A percentile compares a stretch with the other conserved stretches of the same genome.
phyloP scores from a whole-genome alignment of 2,888 invertebrate species.

The Tromatobia lineatoria region DNA sequence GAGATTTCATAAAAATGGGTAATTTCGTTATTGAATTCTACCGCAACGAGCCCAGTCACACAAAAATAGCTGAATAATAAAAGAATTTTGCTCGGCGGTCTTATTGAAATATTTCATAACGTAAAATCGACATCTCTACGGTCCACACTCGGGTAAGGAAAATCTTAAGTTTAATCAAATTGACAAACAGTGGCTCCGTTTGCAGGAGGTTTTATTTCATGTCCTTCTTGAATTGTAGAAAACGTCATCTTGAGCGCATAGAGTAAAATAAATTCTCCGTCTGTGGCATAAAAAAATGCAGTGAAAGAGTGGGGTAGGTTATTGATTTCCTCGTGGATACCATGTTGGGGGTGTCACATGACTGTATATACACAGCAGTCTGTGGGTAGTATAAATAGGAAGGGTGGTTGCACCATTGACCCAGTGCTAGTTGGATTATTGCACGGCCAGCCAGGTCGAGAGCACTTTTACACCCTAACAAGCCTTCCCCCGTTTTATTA shows the following conservation, averaged over 20 bases:
- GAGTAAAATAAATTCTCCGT: constrained; percentile 37
- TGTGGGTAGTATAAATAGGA: constrained; percentile 82
- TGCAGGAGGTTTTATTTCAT: background rate
- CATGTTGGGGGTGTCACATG: constrained; percentile 80
- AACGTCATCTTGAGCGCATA: constrained; percentile 31
- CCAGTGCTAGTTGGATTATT: constrained; percentile 83
- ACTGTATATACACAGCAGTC: constrained; percentile 77
- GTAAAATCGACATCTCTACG: background rate
- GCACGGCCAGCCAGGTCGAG: constrained; percentile 79
- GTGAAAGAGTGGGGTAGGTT: constrained; percentile 77
- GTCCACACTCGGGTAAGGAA: too few species aligned
- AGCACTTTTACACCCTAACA: constrained; percentile 66
- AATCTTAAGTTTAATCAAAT: constrained; percentile 6
- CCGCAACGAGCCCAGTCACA: background rate
- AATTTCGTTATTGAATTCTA: background rate
- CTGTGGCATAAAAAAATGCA: constrained; percentile 21
- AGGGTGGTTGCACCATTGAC: constrained; percentile 85
- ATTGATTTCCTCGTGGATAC: constrained; percentile 82
- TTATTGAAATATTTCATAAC: background rate
- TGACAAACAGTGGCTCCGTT: background rate
- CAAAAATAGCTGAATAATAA: background rate
- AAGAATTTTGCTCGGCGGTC: background rate
- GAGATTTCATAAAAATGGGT: background rate
- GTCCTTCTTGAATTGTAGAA: constrained; percentile 16
- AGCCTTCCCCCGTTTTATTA: constrained; percentile 68